phyloP scores from a whole-genome alignment of 1,140 invertebrate genomes.

The Leucophenga varia region DNA sequence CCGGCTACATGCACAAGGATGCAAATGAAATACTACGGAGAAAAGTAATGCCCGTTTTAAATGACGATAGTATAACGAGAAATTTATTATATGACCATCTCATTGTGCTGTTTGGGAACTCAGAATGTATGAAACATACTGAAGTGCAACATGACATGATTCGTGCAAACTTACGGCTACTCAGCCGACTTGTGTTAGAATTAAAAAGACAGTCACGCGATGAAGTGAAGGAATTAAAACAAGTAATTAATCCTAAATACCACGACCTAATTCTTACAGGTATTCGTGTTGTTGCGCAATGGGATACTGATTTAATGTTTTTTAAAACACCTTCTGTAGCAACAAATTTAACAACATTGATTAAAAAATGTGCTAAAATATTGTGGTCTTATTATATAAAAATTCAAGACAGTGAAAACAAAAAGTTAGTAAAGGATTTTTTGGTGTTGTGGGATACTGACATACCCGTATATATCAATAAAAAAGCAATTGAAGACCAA shows the following conservation, averaged over 20 bases:
- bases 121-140: background rate
- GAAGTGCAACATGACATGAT: constrained; percentile 7
- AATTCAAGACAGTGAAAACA: background rate
- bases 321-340: background rate
- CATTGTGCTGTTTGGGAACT: background rate
- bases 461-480: constrained; percentile 3
- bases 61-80: constrained; percentile 1
- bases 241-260: background rate
- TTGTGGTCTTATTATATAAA: background rate
- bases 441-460: background rate
- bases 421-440: background rate
- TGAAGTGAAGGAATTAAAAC: background rate
- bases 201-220: background rate
- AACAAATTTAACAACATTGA: constrained; percentile 1
- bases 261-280: background rate
- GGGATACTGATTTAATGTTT: background rate
- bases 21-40: background rate
- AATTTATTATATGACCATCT: constrained; percentile 1
- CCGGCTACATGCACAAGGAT: background rate
- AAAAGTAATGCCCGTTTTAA: background rate
- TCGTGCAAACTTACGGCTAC: background rate
- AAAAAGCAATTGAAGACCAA: constrained; percentile 5
- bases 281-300: background rate
- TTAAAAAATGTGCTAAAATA: constrained; percentile 3
- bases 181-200: background rate